Evolutionary conservation across 2,113 vertebrate species (phyloP), one percentile per base, ranked within the genome.

Genomic region (Siphamia tubifer): DNA sequence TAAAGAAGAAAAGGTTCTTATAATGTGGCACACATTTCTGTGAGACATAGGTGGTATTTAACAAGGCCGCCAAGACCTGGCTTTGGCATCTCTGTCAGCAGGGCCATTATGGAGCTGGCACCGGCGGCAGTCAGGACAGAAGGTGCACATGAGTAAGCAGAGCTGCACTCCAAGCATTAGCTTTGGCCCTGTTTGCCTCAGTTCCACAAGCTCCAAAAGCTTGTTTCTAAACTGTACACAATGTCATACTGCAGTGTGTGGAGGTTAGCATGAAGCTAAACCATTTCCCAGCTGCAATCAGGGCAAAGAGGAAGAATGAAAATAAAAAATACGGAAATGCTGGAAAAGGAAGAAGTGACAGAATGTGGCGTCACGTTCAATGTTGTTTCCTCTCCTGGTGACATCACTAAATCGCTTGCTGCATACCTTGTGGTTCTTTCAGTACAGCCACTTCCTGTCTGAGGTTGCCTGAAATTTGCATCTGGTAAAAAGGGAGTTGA

Each of bases 371-470:
- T 84, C 77, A 79, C 36, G 16, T 44, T 75, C 53, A 3, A 31
- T 10, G 71, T 23, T 54, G 47, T 77, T 84, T 85, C 84, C 77
- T 60, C 60, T 63, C 7, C n/a, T 25, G 15, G 28, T 81, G 78
- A 82, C 74, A 68, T 82, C 74, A 81, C 32, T 24, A 8, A 36
- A 38, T 7, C 17, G 25, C 6, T n/a, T 24, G 5, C 49, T 43
- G 55, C 81, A 39, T 53, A 56, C 28, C 52, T 47, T 43, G 4
- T 15, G 9, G 43, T 51, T 58, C 68, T 81, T 39, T 79, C 68
- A 77, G 47, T 85, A 43, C 39, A 28, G 12, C 45, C 61, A 73
- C 74, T 88, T 85, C 86, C 86, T 78, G 68, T 77, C 75, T 80
- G 71, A 17, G 16, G 8, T 5, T n/a, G 53, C 24, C 38, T 39